These are phyloP conservation scores for Amniataba percoides DNA, from an alignment of 2,797 vertebrate species.

Conservation along the genomic window DNA sequence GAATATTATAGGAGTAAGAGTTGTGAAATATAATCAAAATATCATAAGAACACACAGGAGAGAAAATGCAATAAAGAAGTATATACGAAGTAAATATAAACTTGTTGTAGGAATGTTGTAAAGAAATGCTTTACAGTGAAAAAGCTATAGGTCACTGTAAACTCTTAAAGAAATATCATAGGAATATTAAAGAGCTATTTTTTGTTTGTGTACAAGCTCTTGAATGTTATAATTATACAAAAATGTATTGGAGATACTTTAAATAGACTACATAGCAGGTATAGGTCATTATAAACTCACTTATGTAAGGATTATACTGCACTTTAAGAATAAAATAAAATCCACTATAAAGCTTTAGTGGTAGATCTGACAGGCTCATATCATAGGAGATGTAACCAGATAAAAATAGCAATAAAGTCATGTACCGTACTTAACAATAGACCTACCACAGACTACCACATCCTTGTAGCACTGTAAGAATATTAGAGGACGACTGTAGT, in stretches of 20 bases:
- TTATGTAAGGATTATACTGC: not conserved
- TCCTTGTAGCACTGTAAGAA: not conserved
- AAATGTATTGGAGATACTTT: not conserved
- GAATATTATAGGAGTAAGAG: not conserved
- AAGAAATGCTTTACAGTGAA: not conserved
- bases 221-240: not conserved
- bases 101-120: not conserved
- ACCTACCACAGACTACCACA: constrained; percentile 8
- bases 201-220: not conserved
- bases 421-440: not conserved
- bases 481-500: constrained; percentile 4
- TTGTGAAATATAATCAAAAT: not conserved
- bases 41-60: too few relatives aligned
- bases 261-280: not conserved
- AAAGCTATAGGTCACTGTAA: not conserved
- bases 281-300: not conserved
- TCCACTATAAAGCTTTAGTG: not conserved
- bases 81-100: too few relatives aligned
- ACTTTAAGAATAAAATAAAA: not conserved
- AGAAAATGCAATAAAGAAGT: too few relatives aligned
- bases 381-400: not conserved
- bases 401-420: constrained; percentile 1
- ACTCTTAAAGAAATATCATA: not conserved
- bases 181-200: too few relatives aligned
- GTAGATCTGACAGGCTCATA: not conserved